Percentiles rank a stretch among this genome's conserved stretches.
These are phyloP conservation scores for Canis aureus DNA, from an alignment of 2,113 vertebrate species.

Conservation along the genomic window DNA sequence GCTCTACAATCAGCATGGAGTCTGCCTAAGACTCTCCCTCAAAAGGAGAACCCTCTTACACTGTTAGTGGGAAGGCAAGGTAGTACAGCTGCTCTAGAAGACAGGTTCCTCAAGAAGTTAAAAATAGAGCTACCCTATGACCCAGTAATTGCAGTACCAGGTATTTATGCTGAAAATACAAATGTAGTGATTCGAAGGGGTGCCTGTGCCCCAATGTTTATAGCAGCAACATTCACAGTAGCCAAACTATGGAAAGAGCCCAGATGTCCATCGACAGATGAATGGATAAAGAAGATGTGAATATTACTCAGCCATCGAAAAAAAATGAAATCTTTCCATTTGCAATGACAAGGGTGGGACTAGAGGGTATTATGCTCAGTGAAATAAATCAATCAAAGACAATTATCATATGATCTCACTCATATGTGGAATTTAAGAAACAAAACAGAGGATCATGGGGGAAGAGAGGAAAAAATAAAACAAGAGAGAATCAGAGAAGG, in stretches of 20 bases:
- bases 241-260: background rate
- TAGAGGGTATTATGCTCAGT: background rate
- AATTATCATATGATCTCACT: no score
- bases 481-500: no score
- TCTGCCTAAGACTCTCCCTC: background rate
- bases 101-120: background rate
- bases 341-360: no score
- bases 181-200: background rate
- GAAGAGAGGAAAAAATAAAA: no score
- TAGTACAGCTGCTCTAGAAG: background rate
- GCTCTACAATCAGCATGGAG: background rate
- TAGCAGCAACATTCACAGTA: background rate
- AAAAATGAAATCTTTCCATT: no score
- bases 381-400: no score
- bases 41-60: background rate
- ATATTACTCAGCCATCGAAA: no score
- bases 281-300: no score
- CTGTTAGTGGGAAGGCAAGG: background rate
- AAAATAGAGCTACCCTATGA: background rate
- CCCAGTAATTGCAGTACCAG: background rate
- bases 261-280: no score
- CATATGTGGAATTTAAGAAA: no score
- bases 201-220: background rate
- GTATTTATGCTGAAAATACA: background rate
- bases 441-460: no score